phyloP scores from a whole-genome alignment of 2,797 vertebrate genomes.

The Catharus ustulatus region DNA sequence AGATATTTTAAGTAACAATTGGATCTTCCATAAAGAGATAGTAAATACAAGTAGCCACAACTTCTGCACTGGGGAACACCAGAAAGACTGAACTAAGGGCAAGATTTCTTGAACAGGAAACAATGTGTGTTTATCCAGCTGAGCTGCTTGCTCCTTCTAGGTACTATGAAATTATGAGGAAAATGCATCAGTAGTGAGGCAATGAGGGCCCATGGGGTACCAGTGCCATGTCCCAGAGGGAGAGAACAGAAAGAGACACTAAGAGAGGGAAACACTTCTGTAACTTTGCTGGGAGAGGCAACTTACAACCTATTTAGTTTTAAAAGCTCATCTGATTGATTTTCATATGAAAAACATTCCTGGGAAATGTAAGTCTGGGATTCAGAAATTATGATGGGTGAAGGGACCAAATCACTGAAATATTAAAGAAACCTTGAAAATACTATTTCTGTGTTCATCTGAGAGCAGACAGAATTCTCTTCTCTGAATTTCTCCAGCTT shows the following conservation, averaged over 20 bases:
- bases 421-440: constrained; percentile 38
- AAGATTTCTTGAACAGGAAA: background rate
- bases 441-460: constrained; percentile 6
- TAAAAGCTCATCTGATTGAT: background rate
- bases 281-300: background rate
- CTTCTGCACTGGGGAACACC: background rate
- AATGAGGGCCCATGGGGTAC: accelerated
- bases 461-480: constrained; percentile 14
- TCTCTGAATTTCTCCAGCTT: constrained; percentile 27
- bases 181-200: background rate
- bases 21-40: background rate
- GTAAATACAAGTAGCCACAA: background rate
- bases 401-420: background rate
- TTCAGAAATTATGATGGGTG: background rate
- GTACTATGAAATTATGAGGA: background rate
- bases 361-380: background rate
- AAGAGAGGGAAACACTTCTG: background rate
- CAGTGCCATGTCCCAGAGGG: background rate
- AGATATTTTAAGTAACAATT: background rate
- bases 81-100: background rate
- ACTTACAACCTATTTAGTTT: background rate
- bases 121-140: background rate
- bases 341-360: background rate
- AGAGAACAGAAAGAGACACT: background rate
- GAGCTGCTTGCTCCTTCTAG: background rate